phyloP scores from a whole-genome alignment of 2,888 invertebrate species.

The Nephrotoma appendiculata region DNA sequence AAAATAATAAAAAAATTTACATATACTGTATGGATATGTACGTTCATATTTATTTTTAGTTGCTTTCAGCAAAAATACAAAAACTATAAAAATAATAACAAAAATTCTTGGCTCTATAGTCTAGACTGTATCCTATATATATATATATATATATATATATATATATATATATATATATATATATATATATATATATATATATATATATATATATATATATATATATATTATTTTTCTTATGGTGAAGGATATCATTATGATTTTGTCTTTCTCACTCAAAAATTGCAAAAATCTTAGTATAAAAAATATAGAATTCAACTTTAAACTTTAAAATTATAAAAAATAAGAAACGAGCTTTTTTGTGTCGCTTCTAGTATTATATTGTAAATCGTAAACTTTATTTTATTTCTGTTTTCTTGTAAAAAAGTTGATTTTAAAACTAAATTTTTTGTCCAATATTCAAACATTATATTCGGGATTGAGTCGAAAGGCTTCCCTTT shows the following conservation, averaged over 20 bases:
- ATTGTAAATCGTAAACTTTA: not conserved
- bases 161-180: not conserved
- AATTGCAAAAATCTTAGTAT: not conserved
- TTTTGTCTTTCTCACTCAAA: not conserved
- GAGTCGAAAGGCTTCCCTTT: not conserved
- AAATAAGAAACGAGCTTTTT: not conserved
- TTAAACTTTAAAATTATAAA: not conserved
- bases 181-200: not conserved
- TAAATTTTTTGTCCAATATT: not conserved
- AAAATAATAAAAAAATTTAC: not conserved
- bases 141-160: not conserved
- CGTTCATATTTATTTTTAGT: not conserved
- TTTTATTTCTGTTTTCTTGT: not conserved
- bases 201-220: not conserved
- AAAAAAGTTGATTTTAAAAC: not conserved
- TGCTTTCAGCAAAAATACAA: not conserved
- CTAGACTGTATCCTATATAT: not conserved
- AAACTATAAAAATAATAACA: not conserved
- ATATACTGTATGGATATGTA: too few species aligned
- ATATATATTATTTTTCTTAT: not conserved
- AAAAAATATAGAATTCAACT: not conserved
- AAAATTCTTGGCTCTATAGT: not conserved
- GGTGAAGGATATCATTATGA: not conserved
- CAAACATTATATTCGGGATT: not conserved
- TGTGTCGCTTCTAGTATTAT: not conserved